Base-by-base conservation (phyloP, 2,888 invertebrate species). In the Epicampocera succincta region DNA sequence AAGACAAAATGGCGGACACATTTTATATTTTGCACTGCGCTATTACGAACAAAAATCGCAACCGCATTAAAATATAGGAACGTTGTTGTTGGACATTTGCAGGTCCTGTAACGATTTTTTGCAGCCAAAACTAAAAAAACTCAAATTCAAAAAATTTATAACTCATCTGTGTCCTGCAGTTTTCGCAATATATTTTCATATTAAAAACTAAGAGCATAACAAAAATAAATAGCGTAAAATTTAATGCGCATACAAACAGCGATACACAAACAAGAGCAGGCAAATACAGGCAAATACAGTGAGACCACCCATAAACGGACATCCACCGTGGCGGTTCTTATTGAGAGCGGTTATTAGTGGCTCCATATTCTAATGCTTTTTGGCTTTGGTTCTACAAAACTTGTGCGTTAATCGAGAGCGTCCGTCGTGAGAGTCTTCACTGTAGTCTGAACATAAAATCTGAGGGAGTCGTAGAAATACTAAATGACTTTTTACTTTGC, bases 401-500 rank as follows among this genome's bases (percentile, higher is more conserved):
- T 3, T 38, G 6, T 29, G 9, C 29, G 12, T 25, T n/a, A n/a
- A n/a, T n/a, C n/a, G n/a, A n/a, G n/a, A n/a, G n/a, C n/a, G n/a
- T n/a, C n/a, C n/a, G n/a, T n/a, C n/a, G n/a, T n/a, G n/a, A n/a
- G n/a, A n/a, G n/a, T n/a, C n/a, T n/a, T n/a, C n/a, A n/a, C 9
- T 33, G 33, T 33, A 29, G 29, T n/a, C 29, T 29, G 33, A 33
- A 33, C 33, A 33, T 13, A 48, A 33, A 52, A 65, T n/a, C n/a
- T n/a, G n/a, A 44, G 5, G 5, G 38, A 60, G 54, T 60, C 44
- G 33, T 50, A 60, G 69, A 76, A 69, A 21, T 68, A 19, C 33
- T 61, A 63, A 76, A 76, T 81, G 81, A 81, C 76, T 73, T 81
- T 76, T 81, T 63, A 80, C 63, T 76, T 73, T 68, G 72, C 68